Base-by-base conservation (phyloP, 2,888 invertebrate species). In the Anticlea derivata region DNA sequence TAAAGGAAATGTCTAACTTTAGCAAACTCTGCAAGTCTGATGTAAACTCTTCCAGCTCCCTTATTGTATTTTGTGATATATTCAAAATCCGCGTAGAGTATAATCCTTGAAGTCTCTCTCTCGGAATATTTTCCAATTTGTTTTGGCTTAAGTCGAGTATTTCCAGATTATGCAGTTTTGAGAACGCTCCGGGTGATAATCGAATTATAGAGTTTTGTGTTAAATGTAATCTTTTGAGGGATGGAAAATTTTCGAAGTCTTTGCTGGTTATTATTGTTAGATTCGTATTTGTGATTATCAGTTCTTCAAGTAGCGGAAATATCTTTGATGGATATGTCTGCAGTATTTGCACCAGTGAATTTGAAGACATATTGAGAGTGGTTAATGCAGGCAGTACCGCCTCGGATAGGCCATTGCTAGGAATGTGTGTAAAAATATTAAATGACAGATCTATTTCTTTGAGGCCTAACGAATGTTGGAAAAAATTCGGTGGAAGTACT, bases 161-260 rank as follows among this genome's bases (percentile, higher is more conserved):
- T 47, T 95, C 91, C 56, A 98, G 91, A 76, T 94, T 94, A 33
- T 94, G 93, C 22, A 97, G 87, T 64, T 94, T 94, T 40, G 94
- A 93, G 75, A 98, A 97, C 41, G 97, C 96, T 29, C 96, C 95
- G 0, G 97, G 96, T 1, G 96, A 96, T 53, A 98, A 93, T 55
- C 95, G 91, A 8, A 94, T 93, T 59, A 97, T 95, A 52, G 93
- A 91, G 80, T 97, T 97, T 63, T 92, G 92, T 27, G 93, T 92
- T 63, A 97, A 83, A 71, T 94, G 94, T 47, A 97, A 91, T 70
- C 94, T 95, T 71, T 95, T 93, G 24, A 97, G 84, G 0, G 94
- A 93, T 11, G 96, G 95, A 70, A 96, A 97, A 24, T 95, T 94
- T 70, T 96, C 95, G 69, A 97, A 97, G 72, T 97, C 97, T 73